phyloP scores from a whole-genome alignment of 2,113 vertebrate species.

The Melanostigma gelatinosum region DNA sequence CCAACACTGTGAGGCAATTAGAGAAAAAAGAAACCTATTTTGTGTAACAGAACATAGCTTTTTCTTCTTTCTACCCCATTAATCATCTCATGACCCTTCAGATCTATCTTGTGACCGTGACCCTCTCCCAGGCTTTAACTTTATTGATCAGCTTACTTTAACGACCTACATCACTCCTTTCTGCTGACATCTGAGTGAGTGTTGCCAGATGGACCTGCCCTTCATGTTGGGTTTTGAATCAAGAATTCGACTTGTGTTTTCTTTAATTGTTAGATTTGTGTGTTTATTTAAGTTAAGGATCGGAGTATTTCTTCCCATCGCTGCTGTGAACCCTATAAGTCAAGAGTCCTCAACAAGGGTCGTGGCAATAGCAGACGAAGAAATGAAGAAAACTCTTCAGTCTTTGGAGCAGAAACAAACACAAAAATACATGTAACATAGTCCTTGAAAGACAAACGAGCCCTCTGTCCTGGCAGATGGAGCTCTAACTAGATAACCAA shows the following conservation, averaged over 20 bases:
- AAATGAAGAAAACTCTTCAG: background rate
- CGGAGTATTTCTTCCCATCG: background rate
- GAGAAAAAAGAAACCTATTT: background rate
- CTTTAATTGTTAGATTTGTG: too few species aligned
- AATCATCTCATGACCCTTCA: background rate
- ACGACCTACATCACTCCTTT: too few species aligned
- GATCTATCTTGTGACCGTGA: background rate
- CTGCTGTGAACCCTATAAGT: background rate
- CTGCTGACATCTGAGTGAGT: too few species aligned
- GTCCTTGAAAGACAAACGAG: constrained; percentile 17
- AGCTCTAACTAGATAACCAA: constrained; percentile 40
- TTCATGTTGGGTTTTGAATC: background rate
- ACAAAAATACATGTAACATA: background rate
- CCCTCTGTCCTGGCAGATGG: constrained; percentile 24
- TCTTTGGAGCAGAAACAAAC: background rate
- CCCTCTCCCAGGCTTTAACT: too few species aligned
- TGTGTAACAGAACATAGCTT: background rate
- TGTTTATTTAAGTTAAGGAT: too few species aligned
- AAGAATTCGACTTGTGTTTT: too few species aligned
- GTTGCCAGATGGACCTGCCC: background rate
- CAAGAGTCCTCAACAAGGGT: background rate
- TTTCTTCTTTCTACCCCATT: background rate
- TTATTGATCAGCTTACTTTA: background rate
- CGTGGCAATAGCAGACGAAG: background rate
- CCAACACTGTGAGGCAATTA: background rate